Evolutionary conservation across 2,113 vertebrate species (phyloP), one percentile per base, ranked within the genome.

Genomic region (Sphyrna mokarran): DNA sequence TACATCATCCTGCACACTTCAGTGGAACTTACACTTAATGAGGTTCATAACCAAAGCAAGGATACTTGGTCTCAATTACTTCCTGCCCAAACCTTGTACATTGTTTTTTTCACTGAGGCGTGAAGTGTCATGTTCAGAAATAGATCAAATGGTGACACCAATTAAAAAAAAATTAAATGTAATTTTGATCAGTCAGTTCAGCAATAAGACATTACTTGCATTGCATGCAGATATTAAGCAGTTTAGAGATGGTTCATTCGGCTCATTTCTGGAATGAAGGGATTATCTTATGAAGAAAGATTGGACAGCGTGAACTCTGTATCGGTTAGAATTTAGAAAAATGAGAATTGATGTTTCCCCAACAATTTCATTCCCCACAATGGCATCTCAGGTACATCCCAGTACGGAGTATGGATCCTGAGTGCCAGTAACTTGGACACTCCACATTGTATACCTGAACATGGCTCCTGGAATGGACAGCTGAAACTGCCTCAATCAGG

Each of bases 51-150:
- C 68, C n/a, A 48, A 48, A 72, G 72, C 94, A 70, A 48, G 68
- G 69, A 48, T 70, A 54, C 48, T 95, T 95, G 94, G 40, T 95
- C 94, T 72, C 94, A 95, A 95, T 95, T 95, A 95, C 14, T 54
- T 76, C 26, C 68, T 95, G 69, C 26, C 87, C 40, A 95, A 29
- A 54, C 43, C 40, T 72, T 22, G 7, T 54, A 5, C 40, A 76
- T 43, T 72, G n/a, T 23, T 48, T 14, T 26, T 20, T 16, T 43
- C 80, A 83, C 37, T 72, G 40, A 37, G 43, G 37, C 11, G 6
- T 48, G 68, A 54, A 54, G 66, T 48, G 26, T 54, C 68, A 95
- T 68, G 10, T 33, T 54, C 43, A 54, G 72, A 95, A 93, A 91
- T 37, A 95, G 68, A 95, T 26, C 10, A 48, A 66, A 72, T 61